These are phyloP conservation scores for Engraulis encrasicolus DNA, from an alignment of 2,113 vertebrate species.

Conservation along the genomic window DNA sequence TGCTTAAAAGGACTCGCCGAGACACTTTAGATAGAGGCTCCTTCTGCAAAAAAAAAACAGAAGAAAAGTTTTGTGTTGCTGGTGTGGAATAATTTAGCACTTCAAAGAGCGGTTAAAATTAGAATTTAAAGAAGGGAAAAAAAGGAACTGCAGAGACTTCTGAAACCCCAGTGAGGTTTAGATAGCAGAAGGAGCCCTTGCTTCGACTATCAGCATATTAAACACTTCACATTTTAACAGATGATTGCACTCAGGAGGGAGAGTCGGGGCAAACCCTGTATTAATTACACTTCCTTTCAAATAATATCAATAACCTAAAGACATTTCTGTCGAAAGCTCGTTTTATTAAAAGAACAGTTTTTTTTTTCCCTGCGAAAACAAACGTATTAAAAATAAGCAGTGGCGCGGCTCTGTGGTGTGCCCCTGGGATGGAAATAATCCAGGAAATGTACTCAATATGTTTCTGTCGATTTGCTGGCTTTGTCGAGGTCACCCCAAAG, in stretches of 20 bases:
- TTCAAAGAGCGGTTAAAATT: constrained; percentile 16
- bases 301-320: constrained; percentile 20
- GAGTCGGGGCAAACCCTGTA: not conserved
- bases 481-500: constrained; percentile 13
- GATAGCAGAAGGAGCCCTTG: not conserved
- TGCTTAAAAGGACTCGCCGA: constrained; percentile 7
- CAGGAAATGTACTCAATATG: constrained; percentile 16
- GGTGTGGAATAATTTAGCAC: constrained; percentile 19
- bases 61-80: constrained; percentile 12
- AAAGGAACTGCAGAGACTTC: constrained; percentile 9
- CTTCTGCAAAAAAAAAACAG: not conserved
- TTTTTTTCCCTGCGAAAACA: not conserved
- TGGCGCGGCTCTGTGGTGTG: not conserved
- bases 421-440: not conserved
- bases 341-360: not conserved
- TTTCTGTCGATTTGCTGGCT: constrained; percentile 16
- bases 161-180: constrained; percentile 12
- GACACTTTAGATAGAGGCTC: constrained; percentile 8
- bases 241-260: constrained; percentile 6
- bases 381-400: not conserved
- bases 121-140: not conserved
- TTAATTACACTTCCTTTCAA: constrained; percentile 19
- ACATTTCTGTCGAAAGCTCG: not conserved
- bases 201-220: constrained; percentile 8
- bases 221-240: constrained; percentile 16